Evolutionary conservation across 2,113 vertebrate species (phyloP).

Genomic region (Apodemus speciosus): DNA sequence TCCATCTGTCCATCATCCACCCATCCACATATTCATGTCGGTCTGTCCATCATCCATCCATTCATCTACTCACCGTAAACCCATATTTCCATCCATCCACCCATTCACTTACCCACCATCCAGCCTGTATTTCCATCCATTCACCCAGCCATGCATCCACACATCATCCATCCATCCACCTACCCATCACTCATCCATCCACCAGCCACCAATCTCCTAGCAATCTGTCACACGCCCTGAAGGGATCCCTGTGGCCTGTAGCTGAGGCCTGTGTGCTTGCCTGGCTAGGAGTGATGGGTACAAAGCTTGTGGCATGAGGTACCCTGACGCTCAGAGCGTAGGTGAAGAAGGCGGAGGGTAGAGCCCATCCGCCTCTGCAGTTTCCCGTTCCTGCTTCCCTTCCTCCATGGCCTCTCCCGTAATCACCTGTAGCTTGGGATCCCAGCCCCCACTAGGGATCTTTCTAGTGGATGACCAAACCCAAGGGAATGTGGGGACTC

Average conservation of each 20-base stretch:
- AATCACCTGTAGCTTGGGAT: accelerated
- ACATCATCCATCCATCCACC: background rate
- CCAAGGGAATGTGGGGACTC: background rate
- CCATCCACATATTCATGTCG: background rate
- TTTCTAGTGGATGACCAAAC: background rate
- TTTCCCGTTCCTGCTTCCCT: no score
- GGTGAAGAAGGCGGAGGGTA: accelerated
- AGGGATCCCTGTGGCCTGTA: background rate
- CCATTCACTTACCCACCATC: no score
- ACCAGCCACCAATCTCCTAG: background rate
- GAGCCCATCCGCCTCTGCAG: accelerated
- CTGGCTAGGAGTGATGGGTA: accelerated
- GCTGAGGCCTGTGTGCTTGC: background rate
- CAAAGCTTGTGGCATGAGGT: accelerated
- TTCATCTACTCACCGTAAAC: background rate
- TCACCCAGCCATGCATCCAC: background rate
- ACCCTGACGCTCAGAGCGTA: background rate
- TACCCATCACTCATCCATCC: background rate
- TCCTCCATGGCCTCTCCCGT: accelerated
- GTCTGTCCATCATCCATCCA: background rate
- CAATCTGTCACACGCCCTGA: background rate
- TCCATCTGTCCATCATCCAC: no score
- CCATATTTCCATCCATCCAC: background rate
- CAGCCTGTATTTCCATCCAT: background rate
- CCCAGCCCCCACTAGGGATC: background rate